Evolutionary conservation across 1,140 invertebrate species (phyloP).

Genomic region (Vollenhovia emeryi): DNA sequence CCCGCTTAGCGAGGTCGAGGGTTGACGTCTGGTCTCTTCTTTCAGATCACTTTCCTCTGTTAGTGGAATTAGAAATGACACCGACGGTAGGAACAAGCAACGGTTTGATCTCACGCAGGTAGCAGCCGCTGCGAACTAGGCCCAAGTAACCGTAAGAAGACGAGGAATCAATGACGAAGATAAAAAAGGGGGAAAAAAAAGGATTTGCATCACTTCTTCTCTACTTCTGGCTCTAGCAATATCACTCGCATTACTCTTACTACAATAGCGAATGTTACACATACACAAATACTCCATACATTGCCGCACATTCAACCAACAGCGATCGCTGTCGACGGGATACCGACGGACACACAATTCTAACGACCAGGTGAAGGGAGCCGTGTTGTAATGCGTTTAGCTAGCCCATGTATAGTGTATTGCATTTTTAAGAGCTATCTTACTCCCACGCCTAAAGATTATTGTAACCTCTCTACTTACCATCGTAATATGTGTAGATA

Average conservation of each 20-base stretch:
- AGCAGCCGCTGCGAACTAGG: constrained; percentile 83
- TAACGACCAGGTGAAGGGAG: constrained; percentile 82
- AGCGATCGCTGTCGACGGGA: constrained; percentile 69
- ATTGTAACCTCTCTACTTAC: constrained; percentile 77
- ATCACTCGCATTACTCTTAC: constrained; percentile 80
- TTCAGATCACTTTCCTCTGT: constrained; percentile 97
- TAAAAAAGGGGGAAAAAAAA: constrained; percentile 51
- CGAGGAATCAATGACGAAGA: constrained; percentile 57
- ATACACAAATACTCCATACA: constrained; percentile 80
- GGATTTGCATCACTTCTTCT: constrained; percentile 80
- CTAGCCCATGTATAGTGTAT: constrained; percentile 85
- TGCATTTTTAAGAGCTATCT: constrained; percentile 82
- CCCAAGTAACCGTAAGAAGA: constrained; percentile 81
- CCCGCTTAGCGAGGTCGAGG: too few species aligned
- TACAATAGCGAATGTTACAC: constrained; percentile 76
- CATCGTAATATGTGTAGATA: constrained; percentile 83
- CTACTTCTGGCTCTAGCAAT: constrained; percentile 83
- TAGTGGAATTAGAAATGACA: constrained; percentile 97
- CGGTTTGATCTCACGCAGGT: constrained; percentile 84
- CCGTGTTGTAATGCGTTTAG: constrained; percentile 84
- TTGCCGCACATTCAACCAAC: constrained; percentile 81
- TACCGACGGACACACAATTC: constrained; percentile 79
- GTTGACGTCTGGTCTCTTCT: constrained; percentile 59
- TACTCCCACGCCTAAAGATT: constrained; percentile 71
- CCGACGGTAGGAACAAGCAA: constrained; percentile 86